A percentile compares a stretch with the other conserved stretches of the same genome.
These are phyloP conservation scores for Brachyistius frenatus DNA, from an alignment of 2,113 vertebrate genomes.

Conservation along the genomic window DNA sequence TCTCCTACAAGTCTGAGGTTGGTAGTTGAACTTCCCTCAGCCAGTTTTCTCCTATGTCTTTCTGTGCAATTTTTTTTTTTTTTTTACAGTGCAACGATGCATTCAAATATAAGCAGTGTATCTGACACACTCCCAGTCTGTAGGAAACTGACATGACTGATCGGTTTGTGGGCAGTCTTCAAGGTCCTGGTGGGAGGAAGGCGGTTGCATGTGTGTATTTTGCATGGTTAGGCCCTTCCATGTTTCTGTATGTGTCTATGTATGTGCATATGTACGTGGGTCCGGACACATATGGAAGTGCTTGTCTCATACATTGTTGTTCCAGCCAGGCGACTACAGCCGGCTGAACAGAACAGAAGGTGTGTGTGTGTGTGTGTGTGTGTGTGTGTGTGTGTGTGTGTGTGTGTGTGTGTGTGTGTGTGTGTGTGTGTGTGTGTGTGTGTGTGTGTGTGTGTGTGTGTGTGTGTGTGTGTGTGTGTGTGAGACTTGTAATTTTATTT, in stretches of 20 bases:
- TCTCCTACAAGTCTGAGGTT: background rate
- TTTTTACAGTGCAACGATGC: conserved; percentile 28
- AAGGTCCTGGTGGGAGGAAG: conserved; percentile 62
- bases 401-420: conserved; percentile 9
- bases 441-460: conserved; percentile 21
- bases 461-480: conserved; percentile 13
- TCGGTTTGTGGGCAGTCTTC: conserved; percentile 57
- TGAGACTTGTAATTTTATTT: background rate
- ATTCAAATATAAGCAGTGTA: conserved; percentile 49
- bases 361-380: conserved; percentile 13
- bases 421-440: conserved; percentile 12
- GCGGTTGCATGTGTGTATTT: conserved; percentile 58
- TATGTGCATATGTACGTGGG: conserved; percentile 35
- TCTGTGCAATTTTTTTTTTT: background rate
- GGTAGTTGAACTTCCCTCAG: conserved; percentile 23
- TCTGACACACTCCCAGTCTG: conserved; percentile 49
- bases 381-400: conserved; percentile 24
- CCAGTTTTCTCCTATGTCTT: background rate
- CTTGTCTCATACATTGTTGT: conserved; percentile 78
- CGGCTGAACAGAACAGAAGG: conserved; percentile 50
- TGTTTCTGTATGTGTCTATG: conserved; percentile 44
- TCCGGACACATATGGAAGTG: conserved; percentile 83
- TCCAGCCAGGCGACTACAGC: conserved; percentile 76
- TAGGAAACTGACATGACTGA: conserved; percentile 52
- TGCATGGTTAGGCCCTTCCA: conserved; percentile 47